Conservation (phyloP, 1,140 invertebrate genomes). For the Bacillus rossius region DNA sequence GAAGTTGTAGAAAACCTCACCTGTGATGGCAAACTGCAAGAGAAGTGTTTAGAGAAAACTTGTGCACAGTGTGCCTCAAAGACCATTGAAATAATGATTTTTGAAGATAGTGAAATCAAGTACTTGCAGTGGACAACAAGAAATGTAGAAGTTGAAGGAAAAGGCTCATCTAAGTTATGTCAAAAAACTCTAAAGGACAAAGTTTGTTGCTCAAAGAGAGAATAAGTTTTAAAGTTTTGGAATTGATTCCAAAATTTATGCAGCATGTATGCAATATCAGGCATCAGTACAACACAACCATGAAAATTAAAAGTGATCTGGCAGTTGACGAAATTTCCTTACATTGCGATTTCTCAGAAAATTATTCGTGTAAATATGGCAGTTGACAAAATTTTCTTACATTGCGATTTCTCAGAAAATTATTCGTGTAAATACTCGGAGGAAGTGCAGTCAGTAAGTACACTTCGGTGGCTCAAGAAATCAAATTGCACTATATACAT, state of each 20-base stretch:
- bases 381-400: conserved; percentile 6
- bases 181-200: neutral
- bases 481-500: conserved; percentile 12
- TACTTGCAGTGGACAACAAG: conserved; percentile 1
- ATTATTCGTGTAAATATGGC: too few species aligned
- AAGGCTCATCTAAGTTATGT: neutral
- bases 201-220: neutral
- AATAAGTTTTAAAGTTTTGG: neutral
- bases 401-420: conserved; percentile 16
- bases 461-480: conserved; percentile 16
- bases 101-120: neutral
- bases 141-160: neutral
- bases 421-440: conserved; percentile 11
- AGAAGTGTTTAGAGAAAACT: too few species aligned
- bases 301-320: conserved; percentile 5
- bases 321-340: neutral
- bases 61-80: neutral
- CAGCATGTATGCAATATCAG: neutral
- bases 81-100: neutral
- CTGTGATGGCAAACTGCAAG: neutral
- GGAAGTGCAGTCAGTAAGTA: conserved; percentile 15
- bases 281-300: conserved; percentile 1
- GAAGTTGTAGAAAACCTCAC: neutral
- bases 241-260: conserved; percentile 1
- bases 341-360: too few species aligned